These are phyloP conservation scores for Mycalesis mineus DNA, from an alignment of 2,888 invertebrate species.

Conservation along the genomic window DNA sequence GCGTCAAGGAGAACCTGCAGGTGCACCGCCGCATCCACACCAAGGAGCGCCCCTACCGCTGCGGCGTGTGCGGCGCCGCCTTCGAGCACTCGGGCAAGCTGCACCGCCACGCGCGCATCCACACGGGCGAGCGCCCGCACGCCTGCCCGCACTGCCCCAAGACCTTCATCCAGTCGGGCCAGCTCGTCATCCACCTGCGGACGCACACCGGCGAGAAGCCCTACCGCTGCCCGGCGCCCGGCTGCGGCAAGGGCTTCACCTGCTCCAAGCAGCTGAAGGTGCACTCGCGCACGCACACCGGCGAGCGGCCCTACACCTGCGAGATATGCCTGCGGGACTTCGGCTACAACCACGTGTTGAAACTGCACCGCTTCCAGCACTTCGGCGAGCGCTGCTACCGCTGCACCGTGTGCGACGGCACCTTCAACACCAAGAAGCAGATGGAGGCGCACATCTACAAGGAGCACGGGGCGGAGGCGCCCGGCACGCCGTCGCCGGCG, in stretches of 20 bases:
- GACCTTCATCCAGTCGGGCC: constrained; percentile 94
- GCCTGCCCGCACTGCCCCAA: constrained; percentile 92
- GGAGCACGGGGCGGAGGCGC: constrained; percentile 75
- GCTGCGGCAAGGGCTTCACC: constrained; percentile 93
- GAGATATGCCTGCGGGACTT: constrained; percentile 94
- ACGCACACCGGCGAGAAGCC: constrained; percentile 93
- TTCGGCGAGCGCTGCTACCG: constrained; percentile 95
- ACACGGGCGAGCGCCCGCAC: constrained; percentile 93
- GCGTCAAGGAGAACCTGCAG: constrained; percentile 94
- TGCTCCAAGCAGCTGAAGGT: constrained; percentile 95
- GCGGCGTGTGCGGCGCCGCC: constrained; percentile 91
- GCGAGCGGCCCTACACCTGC: constrained; percentile 93
- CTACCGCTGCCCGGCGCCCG: constrained; percentile 87
- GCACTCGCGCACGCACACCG: constrained; percentile 93
- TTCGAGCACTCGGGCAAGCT: constrained; percentile 95
- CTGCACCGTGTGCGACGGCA: constrained; percentile 93
- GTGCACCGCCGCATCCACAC: constrained; percentile 94
- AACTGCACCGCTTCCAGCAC: constrained; percentile 92
- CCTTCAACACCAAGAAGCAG: constrained; percentile 92
- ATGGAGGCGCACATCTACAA: constrained; percentile 90
- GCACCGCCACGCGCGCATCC: constrained; percentile 93
- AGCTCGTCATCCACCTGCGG: constrained; percentile 92
- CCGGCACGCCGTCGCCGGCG: constrained; percentile 55
- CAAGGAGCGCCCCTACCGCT: constrained; percentile 93
- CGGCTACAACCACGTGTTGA: constrained; percentile 93